phyloP scores from a whole-genome alignment of 1,140 invertebrate species.

The Drosophila nebulosa region DNA sequence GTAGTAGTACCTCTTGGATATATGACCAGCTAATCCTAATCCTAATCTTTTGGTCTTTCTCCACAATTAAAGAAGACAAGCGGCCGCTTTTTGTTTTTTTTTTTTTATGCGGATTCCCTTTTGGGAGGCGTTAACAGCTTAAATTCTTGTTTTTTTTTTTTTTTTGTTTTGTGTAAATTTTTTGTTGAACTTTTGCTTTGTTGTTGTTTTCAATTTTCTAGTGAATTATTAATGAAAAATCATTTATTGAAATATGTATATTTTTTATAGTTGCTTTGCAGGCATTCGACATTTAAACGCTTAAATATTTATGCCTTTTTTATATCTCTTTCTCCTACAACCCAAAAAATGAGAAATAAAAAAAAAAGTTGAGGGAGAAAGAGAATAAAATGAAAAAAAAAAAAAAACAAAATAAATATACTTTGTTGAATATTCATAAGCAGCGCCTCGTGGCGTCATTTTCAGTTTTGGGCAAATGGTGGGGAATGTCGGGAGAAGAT shows the following conservation, averaged over 20 bases:
- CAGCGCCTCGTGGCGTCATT: slow-evolving; percentile 67
- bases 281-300: slow-evolving; percentile 67
- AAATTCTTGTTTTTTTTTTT: slow-evolving; percentile 17
- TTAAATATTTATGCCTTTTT: slow-evolving; percentile 72
- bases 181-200: slow-evolving; percentile 3
- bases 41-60: slow-evolving; percentile 1
- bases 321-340: slow-evolving; percentile 47
- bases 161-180: slow-evolving; percentile 37
- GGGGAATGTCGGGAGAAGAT: slow-evolving; percentile 23
- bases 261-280: slow-evolving; percentile 69
- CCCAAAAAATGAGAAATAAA: slow-evolving; percentile 30
- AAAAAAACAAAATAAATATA: slow-evolving; percentile 22
- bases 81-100: background rate
- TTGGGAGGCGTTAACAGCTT: slow-evolving; percentile 41
- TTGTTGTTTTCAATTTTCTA: slow-evolving; percentile 41
- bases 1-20: too few relatives aligned
- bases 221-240: slow-evolving; percentile 76
- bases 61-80: background rate
- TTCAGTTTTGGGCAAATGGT: slow-evolving; percentile 33
- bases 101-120: background rate
- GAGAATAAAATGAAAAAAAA: slow-evolving; percentile 19
- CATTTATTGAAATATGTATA: slow-evolving; percentile 70
- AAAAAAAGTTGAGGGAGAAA: background rate
- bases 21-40: background rate
- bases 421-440: slow-evolving; percentile 71